Conservation (phyloP, 2,888 invertebrate species). For the Calameuta pallipes region DNA sequence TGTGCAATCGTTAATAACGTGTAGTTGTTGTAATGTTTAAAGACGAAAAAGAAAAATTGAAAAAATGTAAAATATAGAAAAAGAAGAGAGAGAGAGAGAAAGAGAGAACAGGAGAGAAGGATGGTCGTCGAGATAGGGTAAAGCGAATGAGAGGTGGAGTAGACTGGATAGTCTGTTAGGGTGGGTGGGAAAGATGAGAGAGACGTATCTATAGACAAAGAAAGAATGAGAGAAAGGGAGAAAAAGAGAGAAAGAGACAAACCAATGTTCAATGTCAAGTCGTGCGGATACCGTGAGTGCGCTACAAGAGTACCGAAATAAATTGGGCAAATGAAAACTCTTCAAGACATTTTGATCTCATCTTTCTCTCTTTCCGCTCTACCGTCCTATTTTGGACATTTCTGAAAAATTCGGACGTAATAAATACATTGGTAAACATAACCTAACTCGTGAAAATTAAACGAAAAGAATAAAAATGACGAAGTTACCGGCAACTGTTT, state of each 20-base stretch:
- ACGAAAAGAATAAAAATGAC: neutral
- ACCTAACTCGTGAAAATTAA: neutral
- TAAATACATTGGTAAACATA: neutral
- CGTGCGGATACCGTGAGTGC: constrained; percentile 15
- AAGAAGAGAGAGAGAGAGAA: neutral
- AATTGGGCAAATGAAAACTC: neutral
- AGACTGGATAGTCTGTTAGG: neutral
- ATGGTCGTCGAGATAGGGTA: neutral
- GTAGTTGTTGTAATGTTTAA: neutral
- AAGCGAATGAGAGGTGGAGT: neutral
- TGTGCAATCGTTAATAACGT: neutral
- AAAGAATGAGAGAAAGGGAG: constrained; percentile 8
- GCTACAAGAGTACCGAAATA: neutral
- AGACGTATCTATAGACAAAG: constrained; percentile 1
- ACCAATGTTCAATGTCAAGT: constrained; percentile 35
- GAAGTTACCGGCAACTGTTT: neutral
- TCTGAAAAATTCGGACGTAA: neutral
- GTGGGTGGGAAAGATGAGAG: neutral
- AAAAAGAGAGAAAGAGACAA: constrained; percentile 17
- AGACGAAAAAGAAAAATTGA: neutral
- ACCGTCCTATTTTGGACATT: neutral
- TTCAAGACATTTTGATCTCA: neutral
- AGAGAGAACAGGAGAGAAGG: neutral
- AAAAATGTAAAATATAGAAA: neutral
- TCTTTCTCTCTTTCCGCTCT: neutral